Base-by-base conservation (phyloP, 2,797 vertebrate genomes). In the Enteromius thamalakanensis region DNA sequence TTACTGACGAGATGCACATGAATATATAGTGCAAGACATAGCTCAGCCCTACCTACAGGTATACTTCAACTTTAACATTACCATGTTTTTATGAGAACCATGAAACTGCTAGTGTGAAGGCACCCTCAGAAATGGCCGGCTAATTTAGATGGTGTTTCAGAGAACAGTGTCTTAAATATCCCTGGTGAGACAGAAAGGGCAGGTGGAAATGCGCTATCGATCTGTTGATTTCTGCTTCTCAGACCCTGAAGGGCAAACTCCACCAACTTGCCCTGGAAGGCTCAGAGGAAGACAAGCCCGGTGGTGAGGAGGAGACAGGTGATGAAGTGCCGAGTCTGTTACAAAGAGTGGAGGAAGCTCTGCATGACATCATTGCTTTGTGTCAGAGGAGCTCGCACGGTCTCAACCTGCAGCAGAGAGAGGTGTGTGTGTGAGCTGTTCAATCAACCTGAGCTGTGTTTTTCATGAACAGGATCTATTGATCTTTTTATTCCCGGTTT, bases 321-420 rank as follows among this genome's bases (percentile, higher is more conserved):
- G 58, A 14, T 2, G 83, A 85, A 23, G 80, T 81, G 21, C 82
- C 81, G 15, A 34, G 84, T 7, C 86, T 90, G 1, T 49, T 97
- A 85, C 94, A 90, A 71, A 88, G 82, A 37, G 92, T 97, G 34
- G 96, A 97, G 88, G 90, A 92, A 64, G 94, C 93, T 11, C 90
- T 97, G 77, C 90, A 92, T 75, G 95, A 97, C 90, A 95, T 96
- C 32, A 96, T 97, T 77, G 91, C 91, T 67, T 92, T 99, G 86
- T 98, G 97, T 92, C 95, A 96, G 86, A 96, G 96, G 70, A 97
- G 95, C 89, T 98, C 97, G 1, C 93, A 96, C 49, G 95, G 89
- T 85, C 94, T 99, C 77, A 92, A 96, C 91, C 96, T 96, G 90
- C 94, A 96, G 42, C 96, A 98, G 72, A 94, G 95, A 94, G 96